Evolutionary conservation across 2,888 invertebrate genomes (phyloP), one percentile per base, ranked within the genome.

Genomic region (Dorcus hopei): DNA sequence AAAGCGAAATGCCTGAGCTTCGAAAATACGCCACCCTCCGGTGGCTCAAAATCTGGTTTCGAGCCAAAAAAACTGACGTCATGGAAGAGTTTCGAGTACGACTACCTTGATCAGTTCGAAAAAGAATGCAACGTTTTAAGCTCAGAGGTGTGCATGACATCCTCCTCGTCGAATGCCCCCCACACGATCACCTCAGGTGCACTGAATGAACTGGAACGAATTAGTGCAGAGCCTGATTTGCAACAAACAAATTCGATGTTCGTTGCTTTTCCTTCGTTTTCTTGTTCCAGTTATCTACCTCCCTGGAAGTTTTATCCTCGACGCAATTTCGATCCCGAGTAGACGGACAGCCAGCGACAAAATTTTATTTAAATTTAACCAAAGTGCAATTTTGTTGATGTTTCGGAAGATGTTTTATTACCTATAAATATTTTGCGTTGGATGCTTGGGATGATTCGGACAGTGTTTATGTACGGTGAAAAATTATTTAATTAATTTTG

Each of bases 1-100:
- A 57, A 60, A 47, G 56, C 56, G 16, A 56, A 57, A 40, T 57
- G 56, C 45, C 33, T 60, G 11, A 57, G 56, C 38, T 60, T 60
- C 45, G 60, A 60, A 9, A 50, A 52, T n/a, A 60, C 60, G 2
- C 60, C 60, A 1, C 59, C 59, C 1, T 9, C 19, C 4, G 52
- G 55, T 2, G 42, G 38, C 3, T 43, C 50, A 45, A 39, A 52
- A n/a, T 41, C 54, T n/a, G 39, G 47, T 2, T 45, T 55, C 38
- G 59, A 59, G 26, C 59, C 59, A 55, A 59, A 59, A 52, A 50
- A 52, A 14, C 38, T 59, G 39, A 50, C 54, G 3, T 49, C 52
- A 38, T 7, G 23, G 9, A 39, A 47, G 1, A 33, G 14, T 5
- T 42, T 53, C 41, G 58, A 58, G 19, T 42, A 53, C 4, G 58